Evolutionary conservation across 1,140 invertebrate species (phyloP).

Genomic region (Yoshiicerus persimilis): DNA sequence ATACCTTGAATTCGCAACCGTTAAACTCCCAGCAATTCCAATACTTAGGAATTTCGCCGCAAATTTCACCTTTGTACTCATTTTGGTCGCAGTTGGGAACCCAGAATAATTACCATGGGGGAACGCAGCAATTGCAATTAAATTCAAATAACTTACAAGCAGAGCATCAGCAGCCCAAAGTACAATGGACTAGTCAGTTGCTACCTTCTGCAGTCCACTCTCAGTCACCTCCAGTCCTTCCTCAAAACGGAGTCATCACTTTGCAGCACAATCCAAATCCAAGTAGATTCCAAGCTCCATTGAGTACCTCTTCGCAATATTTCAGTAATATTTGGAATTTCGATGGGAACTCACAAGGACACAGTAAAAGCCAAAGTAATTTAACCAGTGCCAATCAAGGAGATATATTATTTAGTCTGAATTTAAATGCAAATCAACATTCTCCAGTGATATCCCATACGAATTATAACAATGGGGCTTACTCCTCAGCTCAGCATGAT

Average conservation of each 20-base stretch:
- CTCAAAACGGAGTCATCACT: not conserved
- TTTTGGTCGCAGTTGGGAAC: slow-evolving; percentile 6
- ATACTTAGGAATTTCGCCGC: not conserved
- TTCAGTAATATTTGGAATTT: not conserved
- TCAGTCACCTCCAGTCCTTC: not conserved
- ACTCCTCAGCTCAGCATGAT: not conserved
- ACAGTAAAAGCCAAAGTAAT: not conserved
- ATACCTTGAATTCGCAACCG: not conserved
- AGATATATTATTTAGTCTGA: not conserved
- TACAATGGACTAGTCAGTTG: slow-evolving; percentile 27
- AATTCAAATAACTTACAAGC: not conserved
- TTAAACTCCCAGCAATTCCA: not conserved
- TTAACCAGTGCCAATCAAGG: not conserved
- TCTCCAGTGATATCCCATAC: not conserved
- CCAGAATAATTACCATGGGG: not conserved
- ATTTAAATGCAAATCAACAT: not conserved
- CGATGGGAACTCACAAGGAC: not conserved
- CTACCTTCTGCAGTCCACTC: slow-evolving; percentile 13
- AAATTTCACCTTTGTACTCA: not conserved
- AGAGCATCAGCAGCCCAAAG: slow-evolving; percentile 26
- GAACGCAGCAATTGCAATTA: not conserved
- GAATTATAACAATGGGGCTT: not conserved
- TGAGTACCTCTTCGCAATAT: not conserved
- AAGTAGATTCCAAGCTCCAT: not conserved
- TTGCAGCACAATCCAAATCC: not conserved